phyloP scores from a whole-genome alignment of 2,888 invertebrate species.

The Lamellibrachia satsuma region DNA sequence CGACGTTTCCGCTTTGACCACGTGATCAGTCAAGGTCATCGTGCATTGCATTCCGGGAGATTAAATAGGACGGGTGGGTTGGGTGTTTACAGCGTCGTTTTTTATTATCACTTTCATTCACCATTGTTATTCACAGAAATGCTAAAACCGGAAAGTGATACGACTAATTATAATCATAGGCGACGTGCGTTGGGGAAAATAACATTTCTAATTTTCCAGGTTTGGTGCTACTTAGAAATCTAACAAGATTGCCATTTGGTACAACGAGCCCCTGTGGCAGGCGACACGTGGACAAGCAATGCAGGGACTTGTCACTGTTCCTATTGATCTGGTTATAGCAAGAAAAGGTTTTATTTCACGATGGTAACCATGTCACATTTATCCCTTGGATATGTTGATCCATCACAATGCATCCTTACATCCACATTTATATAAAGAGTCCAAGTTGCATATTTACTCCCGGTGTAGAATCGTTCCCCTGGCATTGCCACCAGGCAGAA shows the following conservation, averaged over 20 bases:
- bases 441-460: too few species aligned
- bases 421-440: too few species aligned
- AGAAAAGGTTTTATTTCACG: background rate
- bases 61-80: too few species aligned
- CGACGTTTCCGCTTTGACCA: background rate
- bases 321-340: background rate
- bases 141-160: background rate
- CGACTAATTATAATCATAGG: background rate
- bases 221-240: background rate
- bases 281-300: background rate
- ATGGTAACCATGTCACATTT: background rate
- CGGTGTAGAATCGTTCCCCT: too few species aligned
- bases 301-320: background rate
- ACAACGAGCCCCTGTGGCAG: background rate
- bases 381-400: background rate
- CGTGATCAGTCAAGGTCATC: background rate
- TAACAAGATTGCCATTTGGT: background rate
- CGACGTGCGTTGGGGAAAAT: background rate
- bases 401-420: too few species aligned
- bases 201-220: slow-evolving; percentile 1
- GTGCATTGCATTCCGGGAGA: too few species aligned
- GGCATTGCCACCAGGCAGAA: too few species aligned
- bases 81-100: too few species aligned
- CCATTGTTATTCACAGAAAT: too few species aligned
- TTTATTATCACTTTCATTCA: too few species aligned